Conservation (phyloP, 2,113 vertebrate species). For the Cottus gobio region DNA sequence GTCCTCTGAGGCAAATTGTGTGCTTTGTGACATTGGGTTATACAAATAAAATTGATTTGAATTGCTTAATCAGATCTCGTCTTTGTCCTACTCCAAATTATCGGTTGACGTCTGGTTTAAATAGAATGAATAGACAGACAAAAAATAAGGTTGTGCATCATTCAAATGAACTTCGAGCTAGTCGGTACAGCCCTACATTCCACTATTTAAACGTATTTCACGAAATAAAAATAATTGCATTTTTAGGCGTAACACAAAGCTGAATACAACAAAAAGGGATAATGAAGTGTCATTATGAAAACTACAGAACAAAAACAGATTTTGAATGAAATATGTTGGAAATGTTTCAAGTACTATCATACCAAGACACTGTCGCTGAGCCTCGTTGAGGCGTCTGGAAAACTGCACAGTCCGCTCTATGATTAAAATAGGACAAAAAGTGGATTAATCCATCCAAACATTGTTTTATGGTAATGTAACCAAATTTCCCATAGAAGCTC, state of each 20-base stretch:
- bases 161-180: neutral
- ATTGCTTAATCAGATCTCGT: neutral
- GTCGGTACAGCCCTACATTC: neutral
- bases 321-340: neutral
- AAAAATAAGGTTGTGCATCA: too few species aligned
- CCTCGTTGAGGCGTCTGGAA: neutral
- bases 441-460: neutral
- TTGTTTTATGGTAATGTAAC: neutral
- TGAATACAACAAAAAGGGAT: neutral
- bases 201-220: neutral
- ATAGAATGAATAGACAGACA: neutral
- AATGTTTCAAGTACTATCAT: neutral
- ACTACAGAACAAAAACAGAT: neutral
- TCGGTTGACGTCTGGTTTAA: neutral
- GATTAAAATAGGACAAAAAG: neutral
- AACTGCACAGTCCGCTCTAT: neutral
- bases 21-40: neutral
- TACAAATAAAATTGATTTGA: neutral
- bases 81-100: neutral
- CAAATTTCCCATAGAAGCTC: neutral
- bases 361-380: neutral
- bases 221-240: neutral
- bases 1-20: neutral
- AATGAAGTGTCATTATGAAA: neutral
- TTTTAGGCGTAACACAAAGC: neutral